Conservation (phyloP, 1,140 invertebrate species). For the Aphidius gifuensis region DNA sequence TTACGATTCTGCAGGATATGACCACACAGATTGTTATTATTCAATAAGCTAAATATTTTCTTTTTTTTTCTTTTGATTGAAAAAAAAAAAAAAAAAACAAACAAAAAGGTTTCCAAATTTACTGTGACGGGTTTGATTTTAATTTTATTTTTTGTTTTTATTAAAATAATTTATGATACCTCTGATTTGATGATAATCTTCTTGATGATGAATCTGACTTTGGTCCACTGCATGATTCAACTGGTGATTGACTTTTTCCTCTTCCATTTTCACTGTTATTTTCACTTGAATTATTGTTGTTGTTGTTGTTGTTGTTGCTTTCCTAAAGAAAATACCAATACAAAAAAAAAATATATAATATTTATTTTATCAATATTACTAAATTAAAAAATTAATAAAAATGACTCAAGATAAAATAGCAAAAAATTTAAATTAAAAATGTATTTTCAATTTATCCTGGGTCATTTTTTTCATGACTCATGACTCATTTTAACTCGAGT, state of each 20-base stretch:
- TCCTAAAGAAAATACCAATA: slow-evolving; percentile 45
- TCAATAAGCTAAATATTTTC: slow-evolving; percentile 17
- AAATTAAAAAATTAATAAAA: neutral
- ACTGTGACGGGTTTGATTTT: neutral
- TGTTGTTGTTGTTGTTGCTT: slow-evolving; percentile 55
- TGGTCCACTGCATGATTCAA: slow-evolving; percentile 19
- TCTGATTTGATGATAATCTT: slow-evolving; percentile 44
- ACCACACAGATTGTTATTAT: slow-evolving; percentile 58
- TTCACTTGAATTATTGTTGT: slow-evolving; percentile 51
- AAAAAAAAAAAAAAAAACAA: slow-evolving; percentile 11
- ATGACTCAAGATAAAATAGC: neutral
- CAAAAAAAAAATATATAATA: neutral
- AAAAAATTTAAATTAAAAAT: slow-evolving; percentile 8
- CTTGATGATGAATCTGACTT: slow-evolving; percentile 31
- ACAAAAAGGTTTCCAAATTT: slow-evolving; percentile 3
- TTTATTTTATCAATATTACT: no score
- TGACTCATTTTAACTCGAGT: no score
- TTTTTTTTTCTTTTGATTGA: slow-evolving; percentile 8
- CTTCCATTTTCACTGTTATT: slow-evolving; percentile 40
- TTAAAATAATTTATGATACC: slow-evolving; percentile 46
- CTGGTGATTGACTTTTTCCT: slow-evolving; percentile 32
- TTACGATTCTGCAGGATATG: slow-evolving; percentile 56
- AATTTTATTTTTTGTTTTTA: slow-evolving; percentile 1
- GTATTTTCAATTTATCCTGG: neutral
- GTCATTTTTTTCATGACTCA: no score